Base-by-base conservation (phyloP, 2,888 invertebrate genomes). In the Desoria tigrina region DNA sequence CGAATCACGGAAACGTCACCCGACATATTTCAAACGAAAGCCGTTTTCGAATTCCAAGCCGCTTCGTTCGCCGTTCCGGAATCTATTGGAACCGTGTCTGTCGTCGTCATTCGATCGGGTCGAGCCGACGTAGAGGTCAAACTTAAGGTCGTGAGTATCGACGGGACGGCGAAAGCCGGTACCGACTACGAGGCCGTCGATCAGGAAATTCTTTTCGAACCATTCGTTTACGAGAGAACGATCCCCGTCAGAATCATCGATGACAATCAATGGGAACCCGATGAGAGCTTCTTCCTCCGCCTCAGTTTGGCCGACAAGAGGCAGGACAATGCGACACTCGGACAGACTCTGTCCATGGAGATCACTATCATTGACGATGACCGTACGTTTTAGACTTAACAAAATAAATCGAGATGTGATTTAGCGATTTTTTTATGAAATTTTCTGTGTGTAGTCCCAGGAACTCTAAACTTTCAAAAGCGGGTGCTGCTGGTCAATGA, bases 231-330 rank as follows among this genome's bases (percentile, higher is more conserved):
- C 26, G 55, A 58, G 21, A 55, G 60, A 4, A 63, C 57, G 7
- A 39, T 71, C 3, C 21, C 49, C 1, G 54, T 71, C 2, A 51
- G 55, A 57, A 83, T 86, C 65, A 79, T 85, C 9, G 82, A 84
- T 65, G 85, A 84, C 73, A 83, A 83, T 65, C 83, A 66, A 66
- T 85, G 84, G 84, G 84, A 85, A 77, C 83, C 84, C 0, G 84
- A 84, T 75, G 84, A 84, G 78, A 83, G 84, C 65, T 86, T 86
- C 78, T 85, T 84, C 78, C 81, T 85, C 27, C 83, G 84, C 74
- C 75, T 86, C 63, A 79, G 79, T n/a, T 16, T 71, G 2, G 32
- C 11, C 4, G 32, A 32, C 32, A 6, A 28, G 0, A 28, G 49
- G 11, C 76, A 60, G 66, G 6, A 73, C 72, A 26, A 73, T 74